Percentiles rank a stretch among this genome's conserved stretches.
Evolutionary conservation across 2,888 invertebrate genomes (phyloP).

Genomic region (Sinopyrophorus schimmeli): DNA sequence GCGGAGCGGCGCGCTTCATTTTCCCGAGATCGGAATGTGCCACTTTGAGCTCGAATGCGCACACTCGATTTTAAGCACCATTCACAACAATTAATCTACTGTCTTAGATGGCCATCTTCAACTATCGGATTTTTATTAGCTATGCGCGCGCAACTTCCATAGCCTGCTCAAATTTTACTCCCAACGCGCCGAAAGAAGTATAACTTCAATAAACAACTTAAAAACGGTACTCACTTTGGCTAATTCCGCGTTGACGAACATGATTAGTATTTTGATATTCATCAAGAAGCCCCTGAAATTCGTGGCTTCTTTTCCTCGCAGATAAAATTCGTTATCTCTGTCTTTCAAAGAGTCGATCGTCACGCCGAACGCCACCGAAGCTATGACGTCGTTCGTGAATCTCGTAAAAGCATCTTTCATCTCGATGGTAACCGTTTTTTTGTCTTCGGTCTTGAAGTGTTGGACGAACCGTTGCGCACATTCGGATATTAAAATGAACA

Average conservation of each 20-base stretch:
- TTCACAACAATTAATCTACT: no score
- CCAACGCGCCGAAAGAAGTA: no score
- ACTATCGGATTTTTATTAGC: no score
- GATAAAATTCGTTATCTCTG: slow-evolving; percentile 58
- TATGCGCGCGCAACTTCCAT: no score
- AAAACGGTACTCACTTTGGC: slow-evolving; percentile 3
- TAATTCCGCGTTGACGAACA: background rate
- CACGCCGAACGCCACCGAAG: slow-evolving; percentile 57
- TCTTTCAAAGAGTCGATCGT: slow-evolving; percentile 59
- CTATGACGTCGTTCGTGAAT: slow-evolving; percentile 58
- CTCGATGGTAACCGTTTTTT: slow-evolving; percentile 42
- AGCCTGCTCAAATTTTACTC: no score
- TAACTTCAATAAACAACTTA: background rate
- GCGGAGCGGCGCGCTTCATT: no score
- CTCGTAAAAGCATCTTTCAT: slow-evolving; percentile 55
- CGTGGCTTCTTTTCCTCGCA: slow-evolving; percentile 55
- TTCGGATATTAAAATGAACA: slow-evolving; percentile 42
- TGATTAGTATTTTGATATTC: background rate
- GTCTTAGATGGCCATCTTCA: no score
- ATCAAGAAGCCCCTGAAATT: slow-evolving; percentile 43
- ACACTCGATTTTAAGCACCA: no score
- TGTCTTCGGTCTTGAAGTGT: slow-evolving; percentile 28
- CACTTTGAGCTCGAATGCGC: no score
- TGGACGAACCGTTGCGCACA: slow-evolving; percentile 37
- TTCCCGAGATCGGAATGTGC: no score